These are phyloP conservation scores for Aproaerema taeniolella DNA, from an alignment of 2,888 invertebrate genomes.

Conservation along the genomic window DNA sequence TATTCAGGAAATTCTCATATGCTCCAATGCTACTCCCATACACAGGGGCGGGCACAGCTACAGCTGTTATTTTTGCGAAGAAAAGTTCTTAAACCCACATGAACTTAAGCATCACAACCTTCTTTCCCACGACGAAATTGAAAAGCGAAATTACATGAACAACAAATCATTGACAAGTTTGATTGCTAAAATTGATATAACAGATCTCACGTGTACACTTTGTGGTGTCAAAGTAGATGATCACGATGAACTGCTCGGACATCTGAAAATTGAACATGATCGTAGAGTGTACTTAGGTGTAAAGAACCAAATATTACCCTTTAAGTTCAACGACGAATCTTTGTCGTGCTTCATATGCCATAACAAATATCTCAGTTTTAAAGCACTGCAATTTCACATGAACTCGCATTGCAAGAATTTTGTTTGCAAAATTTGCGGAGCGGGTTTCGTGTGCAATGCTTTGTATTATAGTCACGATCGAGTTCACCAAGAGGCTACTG, in stretches of 20 bases:
- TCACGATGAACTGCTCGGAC: constrained; percentile 11
- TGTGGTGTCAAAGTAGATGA: not conserved
- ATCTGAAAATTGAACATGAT: constrained; percentile 25
- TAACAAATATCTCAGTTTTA: constrained; percentile 28
- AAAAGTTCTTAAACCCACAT: constrained; percentile 22
- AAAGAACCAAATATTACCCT: constrained; percentile 37
- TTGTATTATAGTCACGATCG: constrained; percentile 13
- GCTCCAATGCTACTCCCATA: not conserved
- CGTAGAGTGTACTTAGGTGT: constrained; percentile 27
- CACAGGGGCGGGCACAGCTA: constrained; percentile 25
- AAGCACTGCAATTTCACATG: constrained; percentile 53
- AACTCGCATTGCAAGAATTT: constrained; percentile 52
- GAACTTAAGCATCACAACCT: constrained; percentile 27
- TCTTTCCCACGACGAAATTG: not conserved
- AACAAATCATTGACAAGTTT: not conserved
- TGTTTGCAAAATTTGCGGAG: constrained; percentile 47
- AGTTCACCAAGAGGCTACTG: constrained; percentile 22
- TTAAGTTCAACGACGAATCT: constrained; percentile 34
- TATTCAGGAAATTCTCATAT: not conserved
- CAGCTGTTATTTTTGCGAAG: constrained; percentile 27
- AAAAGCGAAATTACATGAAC: not conserved
- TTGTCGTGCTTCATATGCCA: constrained; percentile 26
- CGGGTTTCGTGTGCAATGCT: constrained; percentile 42
- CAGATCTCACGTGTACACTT: constrained; percentile 9
- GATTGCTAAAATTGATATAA: not conserved